These are phyloP conservation scores for Drosophila sulfurigaster DNA, from an alignment of 1,140 invertebrate genomes.

Conservation along the genomic window DNA sequence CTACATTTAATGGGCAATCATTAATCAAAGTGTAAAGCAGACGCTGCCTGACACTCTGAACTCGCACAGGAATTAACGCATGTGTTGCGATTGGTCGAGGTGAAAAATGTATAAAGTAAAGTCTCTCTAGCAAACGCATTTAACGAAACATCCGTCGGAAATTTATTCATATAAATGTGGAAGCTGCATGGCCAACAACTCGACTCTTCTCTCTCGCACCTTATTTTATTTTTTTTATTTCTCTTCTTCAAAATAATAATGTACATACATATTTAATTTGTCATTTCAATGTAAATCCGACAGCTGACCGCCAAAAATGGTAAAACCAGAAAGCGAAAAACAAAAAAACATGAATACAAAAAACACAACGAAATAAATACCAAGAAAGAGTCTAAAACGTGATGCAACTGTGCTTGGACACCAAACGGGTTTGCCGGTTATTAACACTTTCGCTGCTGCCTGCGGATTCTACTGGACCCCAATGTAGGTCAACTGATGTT, in stretches of 20 bases:
- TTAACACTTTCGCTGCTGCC: slow-evolving; percentile 76
- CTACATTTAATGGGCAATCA: slow-evolving; percentile 29
- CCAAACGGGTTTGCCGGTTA: slow-evolving; percentile 73
- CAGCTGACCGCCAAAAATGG: slow-evolving; percentile 68
- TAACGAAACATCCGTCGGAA: slow-evolving; percentile 26
- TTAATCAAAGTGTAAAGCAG: slow-evolving; percentile 40
- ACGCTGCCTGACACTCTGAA: slow-evolving; percentile 12
- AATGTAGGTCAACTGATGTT: slow-evolving; percentile 69
- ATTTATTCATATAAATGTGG: slow-evolving; percentile 63
- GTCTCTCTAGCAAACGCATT: not conserved
- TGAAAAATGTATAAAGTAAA: slow-evolving; percentile 40
- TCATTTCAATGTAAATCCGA: slow-evolving; percentile 78
- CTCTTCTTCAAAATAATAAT: slow-evolving; percentile 35
- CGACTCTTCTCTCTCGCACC: slow-evolving; percentile 46
- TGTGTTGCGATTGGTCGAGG: slow-evolving; percentile 24
- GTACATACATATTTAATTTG: slow-evolving; percentile 62
- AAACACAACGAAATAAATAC: slow-evolving; percentile 24
- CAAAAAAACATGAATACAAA: not conserved
- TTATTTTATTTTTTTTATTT: slow-evolving; percentile 39
- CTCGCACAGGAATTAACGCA: slow-evolving; percentile 44
- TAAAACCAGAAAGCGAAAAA: slow-evolving; percentile 30
- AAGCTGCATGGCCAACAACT: slow-evolving; percentile 70
- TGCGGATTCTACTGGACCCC: slow-evolving; percentile 61
- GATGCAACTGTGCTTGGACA: slow-evolving; percentile 58
- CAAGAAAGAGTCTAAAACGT: slow-evolving; percentile 78